Evolutionary conservation across 2,113 vertebrate species (phyloP).

Genomic region (Ptilonorhynchus violaceus): DNA sequence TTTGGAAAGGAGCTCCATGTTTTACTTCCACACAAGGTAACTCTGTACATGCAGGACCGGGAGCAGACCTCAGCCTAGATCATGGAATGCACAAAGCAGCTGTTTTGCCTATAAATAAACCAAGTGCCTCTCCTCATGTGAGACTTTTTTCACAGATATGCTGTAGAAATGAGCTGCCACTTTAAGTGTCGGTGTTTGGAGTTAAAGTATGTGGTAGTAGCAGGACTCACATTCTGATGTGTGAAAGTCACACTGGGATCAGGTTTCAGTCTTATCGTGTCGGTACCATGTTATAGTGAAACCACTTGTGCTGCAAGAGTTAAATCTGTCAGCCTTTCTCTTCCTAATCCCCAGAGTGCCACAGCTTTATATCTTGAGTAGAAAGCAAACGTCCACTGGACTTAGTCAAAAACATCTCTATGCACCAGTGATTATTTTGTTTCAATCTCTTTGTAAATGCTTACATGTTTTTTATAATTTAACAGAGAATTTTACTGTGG

Average conservation of each 20-base stretch:
- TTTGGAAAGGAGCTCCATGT: neutral
- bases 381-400: neutral
- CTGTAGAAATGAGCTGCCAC: neutral
- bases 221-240: neutral
- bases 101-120: slow-evolving; percentile 59
- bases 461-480: neutral
- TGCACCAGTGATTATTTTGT: neutral
- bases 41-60: neutral
- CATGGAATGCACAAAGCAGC: slow-evolving; percentile 24
- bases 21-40: neutral
- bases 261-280: neutral
- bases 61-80: neutral
- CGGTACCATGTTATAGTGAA: neutral
- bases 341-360: neutral
- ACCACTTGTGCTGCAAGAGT: neutral
- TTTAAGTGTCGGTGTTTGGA: neutral
- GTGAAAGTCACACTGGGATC: neutral
- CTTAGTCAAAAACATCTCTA: neutral
- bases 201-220: neutral
- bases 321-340: neutral
- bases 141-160: neutral
- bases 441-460: neutral
- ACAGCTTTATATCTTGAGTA: neutral
- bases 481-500: neutral
- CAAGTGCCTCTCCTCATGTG: neutral